These are phyloP conservation scores for Chaetogeoica ovagalla DNA, from an alignment of 2,888 invertebrate species.

Conservation along the genomic window DNA sequence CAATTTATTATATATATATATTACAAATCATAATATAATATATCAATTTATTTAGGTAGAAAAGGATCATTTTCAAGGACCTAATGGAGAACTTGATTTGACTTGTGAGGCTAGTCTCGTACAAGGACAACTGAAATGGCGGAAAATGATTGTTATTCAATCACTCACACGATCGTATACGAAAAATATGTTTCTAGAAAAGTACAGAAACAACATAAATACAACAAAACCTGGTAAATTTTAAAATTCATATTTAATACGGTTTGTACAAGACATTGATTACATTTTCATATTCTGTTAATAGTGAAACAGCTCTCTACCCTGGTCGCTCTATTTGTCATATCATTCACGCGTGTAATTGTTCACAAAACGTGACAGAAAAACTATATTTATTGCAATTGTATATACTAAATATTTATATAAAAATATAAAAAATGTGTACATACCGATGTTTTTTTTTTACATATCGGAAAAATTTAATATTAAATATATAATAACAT, in stretches of 20 bases:
- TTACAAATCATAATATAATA: background rate
- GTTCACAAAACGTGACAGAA: slow-evolving; percentile 26
- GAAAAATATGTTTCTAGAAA: slow-evolving; percentile 44
- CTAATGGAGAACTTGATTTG: slow-evolving; percentile 28
- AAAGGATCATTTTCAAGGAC: slow-evolving; percentile 47
- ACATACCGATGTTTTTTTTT: slow-evolving; percentile 8
- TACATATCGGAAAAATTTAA: too few relatives aligned
- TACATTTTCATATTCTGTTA: slow-evolving; percentile 1
- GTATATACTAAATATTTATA: background rate
- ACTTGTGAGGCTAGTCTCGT: slow-evolving; percentile 39
- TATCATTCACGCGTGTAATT: slow-evolving; percentile 20
- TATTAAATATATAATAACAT: too few relatives aligned
- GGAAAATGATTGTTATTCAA: slow-evolving; percentile 49
- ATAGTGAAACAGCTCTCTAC: slow-evolving; percentile 33
- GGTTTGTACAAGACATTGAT: background rate
- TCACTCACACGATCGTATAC: slow-evolving; percentile 11
- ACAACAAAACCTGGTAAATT: slow-evolving; percentile 1
- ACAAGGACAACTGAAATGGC: slow-evolving; percentile 44
- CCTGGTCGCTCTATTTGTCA: slow-evolving; percentile 4
- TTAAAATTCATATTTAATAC: slow-evolving; percentile 6
- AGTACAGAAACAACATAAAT: slow-evolving; percentile 32
- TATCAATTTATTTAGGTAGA: slow-evolving; percentile 24
- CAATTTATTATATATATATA: too few relatives aligned
- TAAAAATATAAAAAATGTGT: background rate
- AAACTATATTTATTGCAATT: background rate